A percentile compares a stretch with the other conserved stretches of the same genome.
Evolutionary conservation across 2,888 invertebrate genomes (phyloP).

Genomic region (Eupeodes luniger): DNA sequence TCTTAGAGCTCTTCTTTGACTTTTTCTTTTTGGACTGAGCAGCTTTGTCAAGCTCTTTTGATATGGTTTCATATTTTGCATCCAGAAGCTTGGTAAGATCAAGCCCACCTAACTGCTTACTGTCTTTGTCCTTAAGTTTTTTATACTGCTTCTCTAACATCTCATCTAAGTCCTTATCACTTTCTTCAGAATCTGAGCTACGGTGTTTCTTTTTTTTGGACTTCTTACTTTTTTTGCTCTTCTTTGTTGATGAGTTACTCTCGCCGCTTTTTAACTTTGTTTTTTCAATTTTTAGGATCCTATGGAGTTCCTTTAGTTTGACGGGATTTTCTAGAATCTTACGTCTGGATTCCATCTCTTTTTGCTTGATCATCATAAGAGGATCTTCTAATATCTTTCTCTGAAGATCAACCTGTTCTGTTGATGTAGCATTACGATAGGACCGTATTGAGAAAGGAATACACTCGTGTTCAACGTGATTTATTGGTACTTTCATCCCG

Average conservation of each 20-base stretch:
- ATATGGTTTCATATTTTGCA: conserved; percentile 83
- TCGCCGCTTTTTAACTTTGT: conserved; percentile 80
- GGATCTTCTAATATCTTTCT: conserved; percentile 97
- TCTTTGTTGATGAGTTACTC: conserved; percentile 66
- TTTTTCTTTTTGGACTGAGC: conserved; percentile 78
- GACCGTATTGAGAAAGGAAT: conserved; percentile 90
- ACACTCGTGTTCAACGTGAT: conserved; percentile 90
- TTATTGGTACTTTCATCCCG: conserved; percentile 85
- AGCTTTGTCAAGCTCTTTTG: conserved; percentile 83
- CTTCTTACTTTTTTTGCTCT: conserved; percentile 78
- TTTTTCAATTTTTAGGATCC: conserved; percentile 88
- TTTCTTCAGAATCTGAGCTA: conserved; percentile 57
- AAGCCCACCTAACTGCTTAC: conserved; percentile 78
- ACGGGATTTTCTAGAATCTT: conserved; percentile 96
- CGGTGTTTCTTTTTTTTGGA: conserved; percentile 78
- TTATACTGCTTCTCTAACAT: conserved; percentile 89
- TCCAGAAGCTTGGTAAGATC: conserved; percentile 82
- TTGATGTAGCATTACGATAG: conserved; percentile 83
- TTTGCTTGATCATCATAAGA: conserved; percentile 93
- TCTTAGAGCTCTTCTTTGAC: conserved; percentile 58
- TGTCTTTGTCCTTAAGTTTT: conserved; percentile 85
- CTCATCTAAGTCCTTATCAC: conserved; percentile 87
- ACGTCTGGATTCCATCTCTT: conserved; percentile 94
- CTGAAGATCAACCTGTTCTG: conserved; percentile 92
- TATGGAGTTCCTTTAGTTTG: conserved; percentile 93